phyloP scores from a whole-genome alignment of 2,797 vertebrate genomes.

The Simalia tracyae region DNA sequence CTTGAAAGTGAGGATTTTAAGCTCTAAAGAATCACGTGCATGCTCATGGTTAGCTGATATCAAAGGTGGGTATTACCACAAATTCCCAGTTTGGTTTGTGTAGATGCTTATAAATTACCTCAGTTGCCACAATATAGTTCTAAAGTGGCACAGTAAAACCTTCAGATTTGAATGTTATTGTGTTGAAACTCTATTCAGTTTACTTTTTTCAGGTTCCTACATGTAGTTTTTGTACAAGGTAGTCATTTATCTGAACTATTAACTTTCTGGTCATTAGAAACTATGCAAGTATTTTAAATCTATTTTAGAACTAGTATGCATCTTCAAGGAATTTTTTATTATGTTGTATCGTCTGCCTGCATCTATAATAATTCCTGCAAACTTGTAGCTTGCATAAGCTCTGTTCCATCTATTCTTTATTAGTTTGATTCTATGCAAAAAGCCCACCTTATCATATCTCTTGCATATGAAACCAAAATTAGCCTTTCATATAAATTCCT shows the following conservation, averaged over 20 bases:
- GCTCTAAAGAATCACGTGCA: not conserved
- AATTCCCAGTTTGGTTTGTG: not conserved
- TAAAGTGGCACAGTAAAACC: not conserved
- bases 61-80: constrained; percentile 8
- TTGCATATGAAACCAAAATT: not conserved
- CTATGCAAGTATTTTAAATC: not conserved
- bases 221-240: not conserved
- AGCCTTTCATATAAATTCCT: not conserved
- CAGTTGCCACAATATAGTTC: not conserved
- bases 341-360: not conserved
- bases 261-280: not conserved
- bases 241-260: not conserved
- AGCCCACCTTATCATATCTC: not conserved
- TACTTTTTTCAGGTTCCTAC: not conserved
- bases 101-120: not conserved
- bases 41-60: not conserved
- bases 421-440: not conserved
- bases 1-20: constrained; percentile 23
- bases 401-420: not conserved
- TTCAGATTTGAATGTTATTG: not conserved
- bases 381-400: not conserved
- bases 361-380: not conserved
- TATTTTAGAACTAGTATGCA: not conserved
- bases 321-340: not conserved
- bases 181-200: not conserved